phyloP scores from a whole-genome alignment of 2,888 invertebrate genomes.

The Taenaris catops region DNA sequence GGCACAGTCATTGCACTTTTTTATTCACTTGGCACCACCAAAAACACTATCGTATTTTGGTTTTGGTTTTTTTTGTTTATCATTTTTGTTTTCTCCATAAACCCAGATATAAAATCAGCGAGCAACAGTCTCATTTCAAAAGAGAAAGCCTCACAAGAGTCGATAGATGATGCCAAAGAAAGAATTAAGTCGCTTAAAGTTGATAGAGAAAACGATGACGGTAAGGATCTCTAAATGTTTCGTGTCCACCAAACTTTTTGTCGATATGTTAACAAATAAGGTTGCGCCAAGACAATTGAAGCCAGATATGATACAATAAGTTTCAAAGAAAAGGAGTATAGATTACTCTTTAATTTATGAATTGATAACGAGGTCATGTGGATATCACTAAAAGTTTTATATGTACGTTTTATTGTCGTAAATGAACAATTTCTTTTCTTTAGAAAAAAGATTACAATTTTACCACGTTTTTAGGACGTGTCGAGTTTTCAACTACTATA shows the following conservation, averaged over 20 bases:
- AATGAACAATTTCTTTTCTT: no score
- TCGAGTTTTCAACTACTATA: no score
- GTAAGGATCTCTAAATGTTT: slow-evolving; percentile 50
- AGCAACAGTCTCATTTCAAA: slow-evolving; percentile 46
- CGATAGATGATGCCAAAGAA: slow-evolving; percentile 67
- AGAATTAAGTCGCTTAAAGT: slow-evolving; percentile 70
- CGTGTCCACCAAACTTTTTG: no score
- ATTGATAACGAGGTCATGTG: no score
- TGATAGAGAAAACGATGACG: slow-evolving; percentile 69
- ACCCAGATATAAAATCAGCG: slow-evolving; percentile 46
- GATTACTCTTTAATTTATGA: no score
- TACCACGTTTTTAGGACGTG: no score
- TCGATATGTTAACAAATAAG: not conserved
- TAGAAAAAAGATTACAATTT: no score
- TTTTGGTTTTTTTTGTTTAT: slow-evolving; percentile 28
- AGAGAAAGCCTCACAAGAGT: slow-evolving; percentile 57
- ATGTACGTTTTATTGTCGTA: no score
- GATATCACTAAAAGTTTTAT: no score
- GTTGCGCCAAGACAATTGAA: slow-evolving; percentile 1
- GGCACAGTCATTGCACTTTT: not conserved
- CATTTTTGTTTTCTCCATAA: slow-evolving; percentile 26
- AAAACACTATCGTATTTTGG: slow-evolving; percentile 19
- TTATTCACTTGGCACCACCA: not conserved
- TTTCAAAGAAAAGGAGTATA: no score
- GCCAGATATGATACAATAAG: no score